A percentile compares a stretch with the other conserved stretches of the same genome.
Conservation (phyloP, 2,797 vertebrate genomes). For the Potorous gilbertii region DNA sequence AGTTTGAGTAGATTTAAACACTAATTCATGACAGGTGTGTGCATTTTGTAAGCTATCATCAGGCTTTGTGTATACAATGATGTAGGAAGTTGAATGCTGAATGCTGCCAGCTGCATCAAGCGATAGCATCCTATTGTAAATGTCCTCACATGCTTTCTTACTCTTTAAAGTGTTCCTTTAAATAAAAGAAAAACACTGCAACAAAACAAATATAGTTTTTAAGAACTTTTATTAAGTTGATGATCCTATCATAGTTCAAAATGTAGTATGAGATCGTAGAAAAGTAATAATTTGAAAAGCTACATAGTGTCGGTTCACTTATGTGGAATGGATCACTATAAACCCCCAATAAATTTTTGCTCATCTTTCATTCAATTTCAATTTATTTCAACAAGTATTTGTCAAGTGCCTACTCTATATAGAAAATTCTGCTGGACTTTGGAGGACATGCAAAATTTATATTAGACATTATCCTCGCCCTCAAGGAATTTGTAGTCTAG, state of each 20-base stretch:
- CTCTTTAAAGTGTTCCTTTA: not conserved
- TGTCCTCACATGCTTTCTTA: too few relatives aligned
- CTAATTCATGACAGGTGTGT: constrained; percentile 39
- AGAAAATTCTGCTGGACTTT: not conserved
- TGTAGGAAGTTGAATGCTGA: accelerated
- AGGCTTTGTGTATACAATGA: not conserved
- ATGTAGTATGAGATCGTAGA: not conserved
- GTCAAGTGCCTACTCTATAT: not conserved
- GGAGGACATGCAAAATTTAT: not conserved
- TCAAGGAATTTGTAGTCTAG: not conserved
- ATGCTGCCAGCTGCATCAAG: constrained; percentile 8
- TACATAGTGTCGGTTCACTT: not conserved
- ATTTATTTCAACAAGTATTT: not conserved
- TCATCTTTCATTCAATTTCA: not conserved
- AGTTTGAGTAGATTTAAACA: not conserved
- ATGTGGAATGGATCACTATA: not conserved
- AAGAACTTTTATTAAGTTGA: not conserved
- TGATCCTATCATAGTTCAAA: not conserved
- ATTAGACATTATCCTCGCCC: not conserved
- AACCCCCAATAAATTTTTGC: not conserved
- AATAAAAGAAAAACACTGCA: accelerated
- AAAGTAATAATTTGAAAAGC: not conserved
- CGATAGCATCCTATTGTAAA: not conserved
- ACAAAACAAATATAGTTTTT: not conserved
- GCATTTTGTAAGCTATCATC: not conserved